A percentile compares a stretch with the other conserved stretches of the same genome.
Evolutionary conservation across 1,140 invertebrate species (phyloP).

Genomic region (Drosophila kurseongensis): DNA sequence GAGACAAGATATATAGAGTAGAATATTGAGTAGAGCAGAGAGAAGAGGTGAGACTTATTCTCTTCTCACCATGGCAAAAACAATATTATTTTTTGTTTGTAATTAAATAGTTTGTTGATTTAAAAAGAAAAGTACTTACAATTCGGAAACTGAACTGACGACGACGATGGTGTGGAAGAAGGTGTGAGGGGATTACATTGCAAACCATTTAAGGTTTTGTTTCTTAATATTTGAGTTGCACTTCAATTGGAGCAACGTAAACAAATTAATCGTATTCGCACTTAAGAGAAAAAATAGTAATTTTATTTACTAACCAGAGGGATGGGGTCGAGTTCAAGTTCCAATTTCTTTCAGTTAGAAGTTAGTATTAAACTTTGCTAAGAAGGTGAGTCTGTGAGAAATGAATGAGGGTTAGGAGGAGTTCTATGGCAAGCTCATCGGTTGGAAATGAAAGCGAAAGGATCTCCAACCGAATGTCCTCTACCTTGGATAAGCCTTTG

Average conservation of each 20-base stretch:
- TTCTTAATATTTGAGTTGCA: constrained; percentile 18
- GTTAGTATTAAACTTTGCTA: constrained; percentile 39
- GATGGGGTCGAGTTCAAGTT: constrained; percentile 41
- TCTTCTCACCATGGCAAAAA: constrained; percentile 46
- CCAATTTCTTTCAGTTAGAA: constrained; percentile 43
- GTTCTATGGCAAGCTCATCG: constrained; percentile 12
- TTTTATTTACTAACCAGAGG: constrained; percentile 49
- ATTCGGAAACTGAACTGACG: constrained; percentile 82
- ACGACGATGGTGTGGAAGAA: constrained; percentile 50
- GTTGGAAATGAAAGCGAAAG: constrained; percentile 7
- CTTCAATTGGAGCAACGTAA: constrained; percentile 15
- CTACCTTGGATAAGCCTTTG: constrained; percentile 32
- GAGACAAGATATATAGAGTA: constrained; percentile 61
- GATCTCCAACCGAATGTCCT: constrained; percentile 16
- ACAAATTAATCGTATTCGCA: constrained; percentile 39
- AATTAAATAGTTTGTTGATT: constrained; percentile 59
- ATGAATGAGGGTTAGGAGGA: constrained; percentile 23
- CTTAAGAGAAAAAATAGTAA: constrained; percentile 43
- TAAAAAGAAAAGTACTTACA: constrained; percentile 83
- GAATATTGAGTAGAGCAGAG: constrained; percentile 56
- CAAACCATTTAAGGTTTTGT: constrained; percentile 26
- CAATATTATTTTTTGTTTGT: constrained; percentile 36
- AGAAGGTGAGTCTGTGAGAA: constrained; percentile 13
- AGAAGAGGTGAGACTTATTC: constrained; percentile 51
- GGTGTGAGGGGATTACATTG: constrained; percentile 39